Base-by-base conservation (phyloP, 2,888 invertebrate species). In the Tricholauxania praeusta region DNA sequence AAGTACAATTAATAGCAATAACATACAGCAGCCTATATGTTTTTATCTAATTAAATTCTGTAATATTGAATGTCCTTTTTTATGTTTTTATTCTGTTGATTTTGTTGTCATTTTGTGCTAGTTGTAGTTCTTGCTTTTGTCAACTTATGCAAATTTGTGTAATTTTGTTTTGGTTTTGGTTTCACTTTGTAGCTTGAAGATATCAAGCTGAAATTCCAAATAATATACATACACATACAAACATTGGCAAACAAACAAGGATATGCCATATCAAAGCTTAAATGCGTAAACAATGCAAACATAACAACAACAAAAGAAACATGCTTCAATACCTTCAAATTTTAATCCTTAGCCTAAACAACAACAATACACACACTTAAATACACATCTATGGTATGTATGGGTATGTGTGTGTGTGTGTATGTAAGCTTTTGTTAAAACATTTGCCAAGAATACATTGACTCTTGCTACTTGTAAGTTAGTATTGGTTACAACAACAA, bases 271-370 rank as follows among this genome's bases (percentile, higher is more conserved):
- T 82, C 84, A 83, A 85, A 84, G 84, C 83, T 81, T 81, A 83
- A 85, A 83, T 85, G 82, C 80, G 83, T 81, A 81, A 84, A 82
- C 84, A 84, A 82, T 79, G 76, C 22, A 49, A 17, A 39, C 39
- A 64, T 15, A 47, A 47, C 15, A 28, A 51, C 60, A 51, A 49
- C n/a, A 69, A 60, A 51, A 59, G 55, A 52, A 52, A 22, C 64
- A 47, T 64, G 64, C 64, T 55, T 55, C 55, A 55, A 52, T 55
- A 67, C 47, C 67, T 47, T 64, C 22, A 19, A 64, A 64, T 49
- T 64, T 62, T 53, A 70, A 62, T 70, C 70, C 70, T 51, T 70
- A 17, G 39, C 32, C 52, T 4, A 52, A 62, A 59, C 48, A 39
- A 68, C 51, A 60, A 64, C 19, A 12, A n/a, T 55, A 17, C 17